Conservation (phyloP, 1,140 invertebrate species). For the Pseudomyrmex concolor region DNA sequence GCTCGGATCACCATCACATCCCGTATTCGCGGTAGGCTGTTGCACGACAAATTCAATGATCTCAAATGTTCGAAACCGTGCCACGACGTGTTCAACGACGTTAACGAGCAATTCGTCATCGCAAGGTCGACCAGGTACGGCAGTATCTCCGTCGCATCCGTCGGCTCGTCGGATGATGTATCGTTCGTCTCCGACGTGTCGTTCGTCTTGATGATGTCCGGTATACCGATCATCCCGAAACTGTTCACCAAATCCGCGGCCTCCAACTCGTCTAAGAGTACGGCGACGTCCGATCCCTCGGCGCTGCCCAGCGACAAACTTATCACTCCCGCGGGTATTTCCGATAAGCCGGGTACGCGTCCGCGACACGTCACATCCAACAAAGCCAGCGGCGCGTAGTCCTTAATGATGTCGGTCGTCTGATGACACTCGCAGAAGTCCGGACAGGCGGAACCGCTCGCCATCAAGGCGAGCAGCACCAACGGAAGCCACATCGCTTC, state of each 20-base stretch:
- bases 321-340: constrained; percentile 62
- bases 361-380: constrained; percentile 68
- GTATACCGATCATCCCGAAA: constrained; percentile 34
- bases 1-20: constrained; percentile 63
- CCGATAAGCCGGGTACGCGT: constrained; percentile 57
- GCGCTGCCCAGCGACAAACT: constrained; percentile 62
- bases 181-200: constrained; percentile 28
- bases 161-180: constrained; percentile 14
- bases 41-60: constrained; percentile 85
- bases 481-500: constrained; percentile 80
- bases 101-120: constrained; percentile 78
- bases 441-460: constrained; percentile 79
- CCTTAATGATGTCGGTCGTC: constrained; percentile 3
- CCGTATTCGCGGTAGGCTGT: constrained; percentile 82
- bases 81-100: constrained; percentile 80
- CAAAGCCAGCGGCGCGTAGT: constrained; percentile 11
- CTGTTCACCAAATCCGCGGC: constrained; percentile 49
- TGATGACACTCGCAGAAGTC: constrained; percentile 76
- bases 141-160: constrained; percentile 27
- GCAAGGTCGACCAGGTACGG: constrained; percentile 72
- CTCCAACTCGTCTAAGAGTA: constrained; percentile 72
- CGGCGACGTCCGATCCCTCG: constrained; percentile 70
- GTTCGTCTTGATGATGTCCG: constrained; percentile 11
- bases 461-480: constrained; percentile 80
- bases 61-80: constrained; percentile 81